Evolutionary conservation across 2,113 vertebrate species (phyloP), one percentile per base, ranked within the genome.

Genomic region (Monopterus albus): DNA sequence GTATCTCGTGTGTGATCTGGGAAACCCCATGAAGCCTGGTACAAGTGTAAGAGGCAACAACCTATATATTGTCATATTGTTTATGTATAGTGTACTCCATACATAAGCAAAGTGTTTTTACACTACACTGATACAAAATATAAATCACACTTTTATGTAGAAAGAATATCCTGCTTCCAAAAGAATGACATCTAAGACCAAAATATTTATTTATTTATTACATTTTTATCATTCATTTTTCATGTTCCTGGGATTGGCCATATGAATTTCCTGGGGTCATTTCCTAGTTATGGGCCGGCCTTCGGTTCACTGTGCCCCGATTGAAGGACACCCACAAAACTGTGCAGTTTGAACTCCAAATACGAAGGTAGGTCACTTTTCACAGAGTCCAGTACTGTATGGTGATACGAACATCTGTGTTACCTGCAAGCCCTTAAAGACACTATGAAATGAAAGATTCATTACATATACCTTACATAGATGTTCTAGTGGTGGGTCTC

Each of bases 11-110:
- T 96, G 94, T 78, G 94, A 96, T 88, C 91, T 96, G 80, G 95
- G 95, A 77, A 96, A 96, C 89, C 95, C 95, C 71, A 95, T 96
- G 94, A 95, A 95, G 86, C 88, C 94, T 15, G 93, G 93, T 18
- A 84, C 93, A 72, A 94, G 85, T 29, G 95, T 96, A 87, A 95
- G 95, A 79, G 25, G 52, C 70, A 21, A 25, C 61, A 61, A 17
- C 45, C 36, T 57, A 58, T 39, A 59, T 55, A 51, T 57, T 73
- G 29, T 52, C 55, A 46, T 35, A 53, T 46, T 46, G 33, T 60
- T 78, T 14, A 25, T 38, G 14, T 12, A 11, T 6, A 4, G 7
- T 2, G 1, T 56, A 4, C 58, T 39, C 51, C 47, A 55, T 28
- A 17, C 18, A 46, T 1, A 74, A 43, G 7, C 42, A 56, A 26